Evolutionary conservation across 2,113 vertebrate species (phyloP).

Genomic region (Percopsis transmontana): DNA sequence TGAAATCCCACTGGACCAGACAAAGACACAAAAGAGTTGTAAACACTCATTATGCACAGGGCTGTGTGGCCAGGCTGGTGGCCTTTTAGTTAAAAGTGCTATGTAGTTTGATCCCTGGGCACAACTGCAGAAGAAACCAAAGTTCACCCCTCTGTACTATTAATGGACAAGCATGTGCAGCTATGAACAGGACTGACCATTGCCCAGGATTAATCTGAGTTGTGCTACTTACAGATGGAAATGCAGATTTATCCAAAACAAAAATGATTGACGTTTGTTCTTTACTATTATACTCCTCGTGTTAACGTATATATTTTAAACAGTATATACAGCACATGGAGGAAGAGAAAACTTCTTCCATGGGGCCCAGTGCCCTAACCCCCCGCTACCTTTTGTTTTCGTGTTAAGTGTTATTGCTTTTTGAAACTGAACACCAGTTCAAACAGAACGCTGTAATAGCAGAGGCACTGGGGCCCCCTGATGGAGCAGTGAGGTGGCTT

Average conservation of each 20-base stretch:
- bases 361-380: conserved; percentile 23
- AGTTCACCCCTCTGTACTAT: conserved; percentile 44
- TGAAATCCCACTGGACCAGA: conserved; percentile 57
- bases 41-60: conserved; percentile 64
- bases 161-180: conserved; percentile 47
- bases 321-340: not conserved
- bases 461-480: conserved; percentile 34
- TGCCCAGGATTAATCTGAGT: conserved; percentile 25
- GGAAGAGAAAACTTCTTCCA: not conserved
- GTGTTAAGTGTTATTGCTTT: conserved; percentile 62
- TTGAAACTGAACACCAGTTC: conserved; percentile 73
- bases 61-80: conserved; percentile 39
- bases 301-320: not conserved
- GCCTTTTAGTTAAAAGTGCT: conserved; percentile 41
- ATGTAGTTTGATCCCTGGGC: conserved; percentile 41
- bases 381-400: conserved; percentile 61
- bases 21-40: conserved; percentile 63
- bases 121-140: conserved; percentile 43
- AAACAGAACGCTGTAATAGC: conserved; percentile 61
- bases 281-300: not conserved
- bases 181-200: conserved; percentile 42
- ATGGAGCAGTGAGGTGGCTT: conserved; percentile 33
- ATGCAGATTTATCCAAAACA: conserved; percentile 10
- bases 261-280: not conserved
- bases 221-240: conserved; percentile 28